Evolutionary conservation across 2,888 invertebrate species (phyloP), one percentile per base, ranked within the genome.

Genomic region (Adelognathus sp.): DNA sequence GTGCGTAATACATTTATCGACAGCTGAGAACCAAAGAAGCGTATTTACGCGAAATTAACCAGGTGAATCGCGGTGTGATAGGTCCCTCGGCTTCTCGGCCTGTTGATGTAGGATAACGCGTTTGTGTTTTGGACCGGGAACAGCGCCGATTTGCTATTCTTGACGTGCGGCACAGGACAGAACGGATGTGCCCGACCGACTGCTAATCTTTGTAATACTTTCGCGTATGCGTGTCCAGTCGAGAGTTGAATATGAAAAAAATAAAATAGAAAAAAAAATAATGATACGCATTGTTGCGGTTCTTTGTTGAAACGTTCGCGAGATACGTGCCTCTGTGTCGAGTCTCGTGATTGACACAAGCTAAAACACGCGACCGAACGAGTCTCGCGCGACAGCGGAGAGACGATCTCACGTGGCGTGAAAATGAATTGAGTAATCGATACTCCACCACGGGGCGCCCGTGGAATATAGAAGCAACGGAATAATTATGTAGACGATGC

Each of bases 181-280:
- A 64, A 46, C 46, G 46, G 63, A 50, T 64, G 63, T 50, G 50
- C 33, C 63, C 50, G 31, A n/a, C 33, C 50, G 63, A 64, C 46
- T 64, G 63, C 33, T 64, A 64, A 64, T 64, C 46, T 50, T 46
- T 64, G n/a, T n/a, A n/a, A 21, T 64, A 64, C 50, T 46, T 50
- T 21, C 33, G 14, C 46, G 41, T 31, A 3, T 16, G 31, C 46
- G 41, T 16, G 58, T 21, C 31, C 50, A 18, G n/a, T 50, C 33
- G 33, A 9, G 21, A 64, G 46, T 14, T 31, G 21, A 64, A 64
- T 64, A 33, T 16, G 16, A 29, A 63, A 18, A 29, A 31, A 16
- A 18, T 29, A 44, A 31, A 29, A n/a, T n/a, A n/a, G n/a, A 11
- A n/a, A 21, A 46, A 24, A 44, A 11, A n/a, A 41, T 14, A 14